These are phyloP conservation scores for Caenorhabditis afra DNA, from an alignment of 2,888 invertebrate genomes.

Conservation along the genomic window DNA sequence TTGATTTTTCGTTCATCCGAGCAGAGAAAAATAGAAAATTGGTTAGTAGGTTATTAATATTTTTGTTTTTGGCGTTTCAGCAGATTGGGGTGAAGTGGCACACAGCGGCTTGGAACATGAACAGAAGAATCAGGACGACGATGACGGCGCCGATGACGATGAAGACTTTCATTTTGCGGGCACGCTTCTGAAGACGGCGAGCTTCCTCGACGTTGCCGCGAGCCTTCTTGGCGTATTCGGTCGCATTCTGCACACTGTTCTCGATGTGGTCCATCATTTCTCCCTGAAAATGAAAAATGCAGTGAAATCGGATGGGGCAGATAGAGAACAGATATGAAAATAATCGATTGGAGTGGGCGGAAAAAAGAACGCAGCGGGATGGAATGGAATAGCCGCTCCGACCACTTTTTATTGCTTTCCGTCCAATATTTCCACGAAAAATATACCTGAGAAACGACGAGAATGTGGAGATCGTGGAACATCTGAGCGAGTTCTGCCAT, in stretches of 20 bases:
- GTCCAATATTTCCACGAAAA: background rate
- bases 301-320: background rate
- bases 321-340: background rate
- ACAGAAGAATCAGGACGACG: slow-evolving; percentile 49
- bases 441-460: slow-evolving; percentile 56
- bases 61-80: slow-evolving; percentile 12
- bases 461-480: slow-evolving; percentile 60
- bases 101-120: slow-evolving; percentile 61
- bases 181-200: slow-evolving; percentile 55
- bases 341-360: background rate
- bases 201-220: slow-evolving; percentile 65
- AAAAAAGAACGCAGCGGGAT: background rate
- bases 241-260: slow-evolving; percentile 58
- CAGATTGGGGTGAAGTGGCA: slow-evolving; percentile 68
- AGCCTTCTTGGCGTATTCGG: slow-evolving; percentile 62
- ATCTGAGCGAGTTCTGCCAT: slow-evolving; percentile 58
- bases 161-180: slow-evolving; percentile 65
- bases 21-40: background rate
- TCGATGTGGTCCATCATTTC: slow-evolving; percentile 67
- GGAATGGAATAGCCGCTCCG: background rate
- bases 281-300: slow-evolving; percentile 54
- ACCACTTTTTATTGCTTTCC: no score
- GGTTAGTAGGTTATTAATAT: background rate
- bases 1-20: no score
- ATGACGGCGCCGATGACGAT: slow-evolving; percentile 55